These are phyloP conservation scores for Ariopsis seemanni DNA, from an alignment of 2,113 vertebrate species.

Conservation along the genomic window DNA sequence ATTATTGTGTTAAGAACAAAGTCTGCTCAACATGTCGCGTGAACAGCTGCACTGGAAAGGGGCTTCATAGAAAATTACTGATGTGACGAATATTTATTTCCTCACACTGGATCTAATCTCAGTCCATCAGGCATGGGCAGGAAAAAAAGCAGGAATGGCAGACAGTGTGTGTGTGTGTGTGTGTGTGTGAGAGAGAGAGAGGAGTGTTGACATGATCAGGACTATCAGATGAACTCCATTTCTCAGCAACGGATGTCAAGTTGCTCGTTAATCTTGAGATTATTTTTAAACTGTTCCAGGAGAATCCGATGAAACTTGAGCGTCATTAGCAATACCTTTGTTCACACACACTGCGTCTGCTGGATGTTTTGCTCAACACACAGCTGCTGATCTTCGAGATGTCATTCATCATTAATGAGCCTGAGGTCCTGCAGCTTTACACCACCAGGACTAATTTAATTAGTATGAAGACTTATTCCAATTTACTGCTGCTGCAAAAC, in stretches of 20 bases:
- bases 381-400: conserved; percentile 17
- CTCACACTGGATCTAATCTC: too few relatives aligned
- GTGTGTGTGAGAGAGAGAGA: neutral
- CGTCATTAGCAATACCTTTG: neutral
- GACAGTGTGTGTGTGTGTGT: neutral
- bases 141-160: neutral
- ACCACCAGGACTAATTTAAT: neutral
- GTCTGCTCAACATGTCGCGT: too few relatives aligned
- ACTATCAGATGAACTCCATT: neutral
- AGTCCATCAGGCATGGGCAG: too few relatives aligned
- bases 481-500: conserved; percentile 3
- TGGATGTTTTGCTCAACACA: neutral
- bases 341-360: neutral
- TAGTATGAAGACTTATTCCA: conserved; percentile 1
- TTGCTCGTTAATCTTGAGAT: neutral
- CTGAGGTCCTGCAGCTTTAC: neutral
- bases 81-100: too few relatives aligned
- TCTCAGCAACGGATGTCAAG: neutral
- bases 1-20: too few relatives aligned
- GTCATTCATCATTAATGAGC: conserved; percentile 12
- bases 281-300: neutral
- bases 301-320: neutral
- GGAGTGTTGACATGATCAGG: neutral
- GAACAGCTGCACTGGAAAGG: too few relatives aligned
- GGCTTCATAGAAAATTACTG: too few relatives aligned